Evolutionary conservation across 2,888 invertebrate species (phyloP).

Genomic region (Myopa testacea): DNA sequence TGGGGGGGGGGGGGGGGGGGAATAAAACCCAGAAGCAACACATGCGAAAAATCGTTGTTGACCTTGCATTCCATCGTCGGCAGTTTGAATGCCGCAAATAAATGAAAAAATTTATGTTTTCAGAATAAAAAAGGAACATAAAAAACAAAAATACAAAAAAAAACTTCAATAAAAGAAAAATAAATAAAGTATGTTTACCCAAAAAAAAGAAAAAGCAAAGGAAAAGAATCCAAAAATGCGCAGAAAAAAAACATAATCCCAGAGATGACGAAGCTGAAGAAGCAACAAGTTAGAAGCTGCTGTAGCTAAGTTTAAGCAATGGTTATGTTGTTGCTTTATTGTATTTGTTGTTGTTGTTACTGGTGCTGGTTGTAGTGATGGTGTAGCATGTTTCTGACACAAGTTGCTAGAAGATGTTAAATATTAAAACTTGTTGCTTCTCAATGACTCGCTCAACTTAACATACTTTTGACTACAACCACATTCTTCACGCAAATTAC

Average conservation of each 20-base stretch:
- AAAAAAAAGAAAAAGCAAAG: background rate
- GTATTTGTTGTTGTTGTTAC: too few species aligned
- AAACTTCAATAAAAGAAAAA: background rate
- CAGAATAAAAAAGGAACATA: background rate
- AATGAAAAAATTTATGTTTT: too few species aligned
- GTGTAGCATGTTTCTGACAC: too few species aligned
- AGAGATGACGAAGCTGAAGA: background rate
- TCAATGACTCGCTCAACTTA: slow-evolving; percentile 1
- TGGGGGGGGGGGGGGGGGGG: background rate
- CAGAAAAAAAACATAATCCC: background rate
- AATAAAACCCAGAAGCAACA: slow-evolving; percentile 48
- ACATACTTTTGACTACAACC: background rate
- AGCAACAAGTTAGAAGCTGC: background rate
- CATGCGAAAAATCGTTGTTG: slow-evolving; percentile 39
- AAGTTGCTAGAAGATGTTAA: too few species aligned
- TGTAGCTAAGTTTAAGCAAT: too few species aligned
- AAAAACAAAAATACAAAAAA: background rate
- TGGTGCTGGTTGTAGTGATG: too few species aligned
- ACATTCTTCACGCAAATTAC: background rate
- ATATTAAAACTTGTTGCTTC: background rate
- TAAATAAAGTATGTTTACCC: background rate
- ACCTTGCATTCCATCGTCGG: slow-evolving; percentile 51
- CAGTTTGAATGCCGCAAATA: background rate
- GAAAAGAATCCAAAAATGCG: background rate
- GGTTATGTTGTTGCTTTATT: too few species aligned